Percentiles rank a stretch among this genome's conserved stretches.
These are phyloP conservation scores for Psammodynastes pulverulentus DNA, from an alignment of 2,113 vertebrate genomes.

Conservation along the genomic window DNA sequence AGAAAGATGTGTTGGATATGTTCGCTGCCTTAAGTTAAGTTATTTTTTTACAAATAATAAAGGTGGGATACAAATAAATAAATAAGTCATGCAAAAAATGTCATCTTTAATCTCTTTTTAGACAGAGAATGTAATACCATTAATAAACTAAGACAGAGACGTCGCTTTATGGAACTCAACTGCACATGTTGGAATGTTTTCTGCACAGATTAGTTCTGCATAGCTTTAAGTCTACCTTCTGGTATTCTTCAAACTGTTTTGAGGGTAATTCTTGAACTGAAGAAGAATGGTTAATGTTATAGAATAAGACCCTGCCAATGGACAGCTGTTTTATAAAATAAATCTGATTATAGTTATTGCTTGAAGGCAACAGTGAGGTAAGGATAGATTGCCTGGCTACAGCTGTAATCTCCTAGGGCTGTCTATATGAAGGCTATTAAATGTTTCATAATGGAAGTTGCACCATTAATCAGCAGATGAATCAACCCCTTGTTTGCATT, in stretches of 20 bases:
- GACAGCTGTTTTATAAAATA: not conserved
- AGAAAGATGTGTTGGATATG: not conserved
- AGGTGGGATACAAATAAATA: not conserved
- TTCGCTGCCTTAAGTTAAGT: not conserved
- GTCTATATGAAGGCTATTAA: not conserved
- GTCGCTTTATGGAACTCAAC: not conserved
- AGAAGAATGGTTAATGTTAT: not conserved
- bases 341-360: not conserved
- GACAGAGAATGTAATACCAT: not conserved
- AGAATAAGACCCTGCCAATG: not conserved
- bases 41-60: not conserved
- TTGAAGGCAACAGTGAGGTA: not conserved
- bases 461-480: not conserved
- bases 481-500: not conserved
- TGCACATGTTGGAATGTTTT: not conserved
- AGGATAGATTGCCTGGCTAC: not conserved
- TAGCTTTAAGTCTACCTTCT: not conserved
- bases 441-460: not conserved
- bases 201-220: not conserved
- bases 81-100: not conserved
- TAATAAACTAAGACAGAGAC: not conserved
- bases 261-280: not conserved
- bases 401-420: not conserved
- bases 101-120: not conserved
- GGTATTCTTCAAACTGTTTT: not conserved